Conservation (phyloP, 2,888 invertebrate species). For the Noctua janthe region DNA sequence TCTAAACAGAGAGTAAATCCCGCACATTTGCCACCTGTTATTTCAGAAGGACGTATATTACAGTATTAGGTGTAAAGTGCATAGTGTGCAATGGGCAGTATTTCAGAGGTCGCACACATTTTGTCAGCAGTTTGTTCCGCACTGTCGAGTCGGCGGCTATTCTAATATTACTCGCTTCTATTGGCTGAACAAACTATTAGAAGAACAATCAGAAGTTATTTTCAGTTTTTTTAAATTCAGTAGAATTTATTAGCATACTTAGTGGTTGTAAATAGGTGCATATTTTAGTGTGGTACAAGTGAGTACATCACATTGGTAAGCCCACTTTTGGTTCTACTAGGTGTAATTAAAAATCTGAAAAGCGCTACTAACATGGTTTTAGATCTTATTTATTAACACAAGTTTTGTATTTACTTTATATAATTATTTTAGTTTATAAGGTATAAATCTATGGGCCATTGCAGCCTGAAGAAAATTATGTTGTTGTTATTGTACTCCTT, state of each 20-base stretch:
- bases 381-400: no score
- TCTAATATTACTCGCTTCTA: constrained; percentile 61
- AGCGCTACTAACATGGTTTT: no score
- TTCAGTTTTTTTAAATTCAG: not conserved
- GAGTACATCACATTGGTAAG: not conserved
- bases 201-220: not conserved
- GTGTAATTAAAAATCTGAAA: not conserved
- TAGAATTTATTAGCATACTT: not conserved
- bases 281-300: not conserved
- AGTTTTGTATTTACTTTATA: no score
- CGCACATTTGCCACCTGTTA: constrained; percentile 23
- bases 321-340: not conserved
- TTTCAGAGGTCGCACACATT: constrained; percentile 76
- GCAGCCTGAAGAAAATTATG: no score
- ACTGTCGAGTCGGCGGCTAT: constrained; percentile 67
- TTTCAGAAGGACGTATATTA: constrained; percentile 44
- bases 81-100: constrained; percentile 72
- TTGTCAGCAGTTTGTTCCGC: constrained; percentile 77
- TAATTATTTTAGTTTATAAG: no score
- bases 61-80: constrained; percentile 57
- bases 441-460: no score
- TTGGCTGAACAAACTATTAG: constrained; percentile 10
- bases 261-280: not conserved
- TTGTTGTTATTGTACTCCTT: no score
- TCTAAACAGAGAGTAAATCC: not conserved